Conservation (phyloP, 2,888 invertebrate genomes). For the Himalopsyche tibetana region DNA sequence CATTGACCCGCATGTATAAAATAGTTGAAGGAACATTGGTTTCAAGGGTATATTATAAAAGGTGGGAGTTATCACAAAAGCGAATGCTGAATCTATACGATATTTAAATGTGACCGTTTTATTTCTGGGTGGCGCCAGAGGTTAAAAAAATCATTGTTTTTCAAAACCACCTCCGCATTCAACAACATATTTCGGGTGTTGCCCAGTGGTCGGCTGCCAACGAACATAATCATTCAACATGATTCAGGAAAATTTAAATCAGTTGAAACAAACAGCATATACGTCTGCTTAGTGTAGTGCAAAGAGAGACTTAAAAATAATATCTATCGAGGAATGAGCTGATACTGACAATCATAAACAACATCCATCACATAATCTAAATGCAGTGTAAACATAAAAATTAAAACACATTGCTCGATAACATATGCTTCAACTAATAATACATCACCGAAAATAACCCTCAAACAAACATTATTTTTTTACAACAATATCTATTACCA, state of each 20-base stretch:
- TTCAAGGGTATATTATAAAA: no score
- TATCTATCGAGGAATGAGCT: not conserved
- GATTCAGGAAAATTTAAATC: not conserved
- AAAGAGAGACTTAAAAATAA: not conserved
- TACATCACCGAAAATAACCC: not conserved
- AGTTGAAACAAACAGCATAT: not conserved
- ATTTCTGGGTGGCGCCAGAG: constrained; percentile 11
- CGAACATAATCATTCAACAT: not conserved
- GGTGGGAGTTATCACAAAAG: no score
- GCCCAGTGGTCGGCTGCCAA: not conserved
- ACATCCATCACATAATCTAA: not conserved
- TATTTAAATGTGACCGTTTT: not conserved
- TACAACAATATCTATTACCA: no score
- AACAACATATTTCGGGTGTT: not conserved
- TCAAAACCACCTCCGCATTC: not conserved
- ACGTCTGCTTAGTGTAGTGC: not conserved
- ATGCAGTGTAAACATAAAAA: not conserved
- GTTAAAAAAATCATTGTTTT: not conserved
- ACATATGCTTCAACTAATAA: not conserved
- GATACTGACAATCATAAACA: not conserved
- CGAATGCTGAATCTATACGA: no score
- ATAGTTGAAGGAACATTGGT: no score
- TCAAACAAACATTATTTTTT: no score
- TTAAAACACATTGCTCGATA: not conserved
- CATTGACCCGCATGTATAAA: no score